These are phyloP conservation scores for Nasonia vitripennis DNA, from an alignment of 1,140 invertebrate genomes.

Conservation along the genomic window DNA sequence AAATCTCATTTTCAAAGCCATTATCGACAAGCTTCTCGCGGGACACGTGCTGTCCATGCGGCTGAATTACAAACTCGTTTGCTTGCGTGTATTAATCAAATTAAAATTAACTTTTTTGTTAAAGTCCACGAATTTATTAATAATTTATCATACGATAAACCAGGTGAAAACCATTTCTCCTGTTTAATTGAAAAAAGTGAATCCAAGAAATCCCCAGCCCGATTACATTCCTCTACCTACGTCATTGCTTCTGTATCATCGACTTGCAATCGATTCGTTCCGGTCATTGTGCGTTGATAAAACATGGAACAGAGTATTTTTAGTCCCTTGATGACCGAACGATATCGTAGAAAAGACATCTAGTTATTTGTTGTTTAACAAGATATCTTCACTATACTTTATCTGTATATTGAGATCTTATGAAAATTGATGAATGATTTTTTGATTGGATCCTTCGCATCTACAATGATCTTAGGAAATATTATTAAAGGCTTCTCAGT, in stretches of 20 bases:
- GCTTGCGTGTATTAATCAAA: too few species aligned
- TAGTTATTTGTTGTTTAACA: too few species aligned
- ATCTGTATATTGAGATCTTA: too few species aligned
- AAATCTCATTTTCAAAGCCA: too few species aligned
- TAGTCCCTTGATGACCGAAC: background rate
- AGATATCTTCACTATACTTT: too few species aligned
- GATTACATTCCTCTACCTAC: slow-evolving; percentile 31
- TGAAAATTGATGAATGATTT: too few species aligned
- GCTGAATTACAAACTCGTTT: too few species aligned
- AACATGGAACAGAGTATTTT: background rate
- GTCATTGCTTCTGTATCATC: background rate
- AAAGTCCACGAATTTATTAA: background rate
- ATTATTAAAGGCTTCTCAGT: too few species aligned
- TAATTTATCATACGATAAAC: background rate
- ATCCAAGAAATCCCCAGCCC: slow-evolving; percentile 19
- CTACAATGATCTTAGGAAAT: too few species aligned
- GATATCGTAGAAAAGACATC: slow-evolving; percentile 7
- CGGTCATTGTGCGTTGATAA: background rate
- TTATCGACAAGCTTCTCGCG: too few species aligned
- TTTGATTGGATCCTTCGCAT: too few species aligned
- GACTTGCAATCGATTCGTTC: background rate
- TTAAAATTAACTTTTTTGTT: background rate
- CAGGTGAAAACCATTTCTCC: background rate
- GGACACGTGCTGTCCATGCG: too few species aligned
- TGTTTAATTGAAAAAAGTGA: background rate